Base-by-base conservation (phyloP, 2,888 invertebrate genomes). In the Andrena minutula region DNA sequence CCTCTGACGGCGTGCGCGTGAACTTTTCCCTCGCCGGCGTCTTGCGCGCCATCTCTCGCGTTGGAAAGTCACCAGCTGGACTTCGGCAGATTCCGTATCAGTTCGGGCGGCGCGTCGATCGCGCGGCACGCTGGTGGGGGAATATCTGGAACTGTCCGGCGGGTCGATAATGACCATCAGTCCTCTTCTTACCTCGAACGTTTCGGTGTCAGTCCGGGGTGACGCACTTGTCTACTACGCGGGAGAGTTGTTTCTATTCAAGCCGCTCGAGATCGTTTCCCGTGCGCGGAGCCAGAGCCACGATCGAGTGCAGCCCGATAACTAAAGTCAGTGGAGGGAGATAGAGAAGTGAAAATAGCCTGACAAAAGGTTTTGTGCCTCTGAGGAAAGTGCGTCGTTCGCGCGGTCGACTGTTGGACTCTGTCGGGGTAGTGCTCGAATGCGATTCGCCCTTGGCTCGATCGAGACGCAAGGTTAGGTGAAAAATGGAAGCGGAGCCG, bases 151-250 rank as follows among this genome's bases (percentile, higher is more conserved):
- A 88, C 88, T 88, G 88, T 85, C 82, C 41, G 66, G 60, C 88
- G 91, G 92, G 92, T 93, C 93, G 93, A 93, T 93, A 95, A 95
- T 95, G 90, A 53, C 95, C 95, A 94, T 94, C 94, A 94, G 94
- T 94, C 94, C 95, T 95, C 94, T 94, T 94, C 79, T 82, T 75
- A 75, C 71, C 73, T 82, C 69, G 84, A 72, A 51, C 51, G 5
- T 23, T 30, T 41, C 16, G 12, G 68, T 35, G 51, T 61, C 64
- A 51, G 35, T 16, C 7, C 10, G 41, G 47, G n/a, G 5, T 6
- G 20, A 49, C 49, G 35, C 20, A 61, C 51, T 74, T 16, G 2
- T 53, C 7, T 60, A 20, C 28, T 10, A 32, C 49, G 32, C 66
- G 56, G 32, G 76, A n/a, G 26, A n/a, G 2, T 61, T 49, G 51